These are phyloP conservation scores for Onychomys leucogaster DNA, from an alignment of 2,797 vertebrate species.

Conservation along the genomic window DNA sequence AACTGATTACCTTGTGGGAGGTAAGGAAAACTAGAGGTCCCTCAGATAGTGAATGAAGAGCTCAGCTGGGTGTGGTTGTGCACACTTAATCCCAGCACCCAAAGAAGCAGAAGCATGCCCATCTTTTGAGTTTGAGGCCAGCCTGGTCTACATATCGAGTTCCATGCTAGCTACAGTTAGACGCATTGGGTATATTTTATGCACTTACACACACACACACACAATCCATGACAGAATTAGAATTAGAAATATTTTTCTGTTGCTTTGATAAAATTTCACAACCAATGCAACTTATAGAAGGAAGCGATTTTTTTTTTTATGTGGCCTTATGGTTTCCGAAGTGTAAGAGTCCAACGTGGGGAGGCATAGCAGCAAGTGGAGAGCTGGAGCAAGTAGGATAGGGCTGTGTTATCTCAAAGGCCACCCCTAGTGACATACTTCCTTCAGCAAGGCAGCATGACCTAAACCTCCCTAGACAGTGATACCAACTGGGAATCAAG, in stretches of 20 bases:
- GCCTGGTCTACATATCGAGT: not conserved
- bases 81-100: not conserved
- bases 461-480: not conserved
- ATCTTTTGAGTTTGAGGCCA: not conserved
- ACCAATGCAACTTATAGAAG: not conserved
- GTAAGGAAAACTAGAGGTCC: not conserved
- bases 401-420: not conserved
- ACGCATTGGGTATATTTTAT: not conserved
- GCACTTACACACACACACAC: too few species aligned
- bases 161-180: not conserved
- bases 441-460: not conserved
- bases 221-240: not conserved
- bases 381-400: not conserved
- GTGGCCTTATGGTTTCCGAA: not conserved
- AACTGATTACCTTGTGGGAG: not conserved
- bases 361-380: not conserved
- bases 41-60: not conserved
- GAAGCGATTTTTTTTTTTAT: not conserved
- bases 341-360: not conserved
- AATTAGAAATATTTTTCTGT: not conserved
- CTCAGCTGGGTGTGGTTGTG: not conserved
- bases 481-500: not conserved
- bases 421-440: not conserved
- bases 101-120: not conserved
- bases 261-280: not conserved